These are phyloP conservation scores for Cariama cristata DNA, from an alignment of 2,113 vertebrate genomes.

Conservation along the genomic window DNA sequence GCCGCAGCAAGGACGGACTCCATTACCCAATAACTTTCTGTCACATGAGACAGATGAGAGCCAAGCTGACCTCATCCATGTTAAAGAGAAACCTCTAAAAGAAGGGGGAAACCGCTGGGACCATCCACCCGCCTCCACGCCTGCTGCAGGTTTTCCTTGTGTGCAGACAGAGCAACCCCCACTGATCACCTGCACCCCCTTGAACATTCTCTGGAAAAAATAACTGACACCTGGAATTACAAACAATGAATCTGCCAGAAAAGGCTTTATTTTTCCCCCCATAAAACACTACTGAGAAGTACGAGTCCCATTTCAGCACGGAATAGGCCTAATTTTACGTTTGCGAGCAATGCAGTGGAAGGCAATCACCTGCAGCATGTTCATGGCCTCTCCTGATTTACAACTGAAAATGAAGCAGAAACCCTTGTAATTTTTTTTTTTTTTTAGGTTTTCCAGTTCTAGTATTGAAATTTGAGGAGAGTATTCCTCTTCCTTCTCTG, in stretches of 20 bases:
- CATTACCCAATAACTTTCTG: neutral
- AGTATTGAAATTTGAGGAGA: neutral
- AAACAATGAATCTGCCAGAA: neutral
- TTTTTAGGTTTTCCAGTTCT: neutral
- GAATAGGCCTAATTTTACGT: neutral
- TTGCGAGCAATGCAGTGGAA: neutral
- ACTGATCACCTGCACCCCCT: neutral
- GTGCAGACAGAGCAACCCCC: neutral
- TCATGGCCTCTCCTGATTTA: neutral
- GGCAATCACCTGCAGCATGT: neutral
- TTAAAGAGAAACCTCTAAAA: neutral
- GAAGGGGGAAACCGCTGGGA: neutral
- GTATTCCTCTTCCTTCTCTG: neutral
- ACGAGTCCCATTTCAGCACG: neutral
- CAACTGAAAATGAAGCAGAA: neutral
- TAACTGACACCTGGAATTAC: neutral
- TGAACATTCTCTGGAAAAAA: neutral
- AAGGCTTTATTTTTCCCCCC: neutral
- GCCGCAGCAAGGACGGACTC: neutral
- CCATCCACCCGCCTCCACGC: rapidly evolving
- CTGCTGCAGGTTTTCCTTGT: rapidly evolving
- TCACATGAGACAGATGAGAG: neutral
- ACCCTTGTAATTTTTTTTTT: neutral
- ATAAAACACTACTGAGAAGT: neutral
- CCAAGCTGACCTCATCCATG: neutral